A percentile compares a stretch with the other conserved stretches of the same genome.
Evolutionary conservation across 2,888 invertebrate species (phyloP).

Genomic region (Blastobasis adustella): DNA sequence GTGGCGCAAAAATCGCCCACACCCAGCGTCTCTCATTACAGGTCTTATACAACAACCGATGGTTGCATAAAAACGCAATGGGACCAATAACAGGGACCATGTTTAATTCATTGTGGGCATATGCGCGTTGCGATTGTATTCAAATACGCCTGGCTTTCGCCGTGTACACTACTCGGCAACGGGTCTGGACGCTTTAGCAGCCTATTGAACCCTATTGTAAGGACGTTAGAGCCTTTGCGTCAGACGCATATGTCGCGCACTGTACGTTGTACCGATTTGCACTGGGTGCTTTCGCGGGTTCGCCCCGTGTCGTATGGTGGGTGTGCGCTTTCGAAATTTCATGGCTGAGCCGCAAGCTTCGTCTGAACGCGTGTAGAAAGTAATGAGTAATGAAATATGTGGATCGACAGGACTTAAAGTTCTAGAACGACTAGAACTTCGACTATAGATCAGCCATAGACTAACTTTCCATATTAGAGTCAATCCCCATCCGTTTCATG

Average conservation of each 20-base stretch:
- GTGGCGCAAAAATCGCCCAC: conserved; percentile 16
- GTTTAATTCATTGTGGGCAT: conserved; percentile 60
- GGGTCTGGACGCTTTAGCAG: too few relatives aligned
- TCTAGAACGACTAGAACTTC: too few relatives aligned
- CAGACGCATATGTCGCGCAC: too few relatives aligned
- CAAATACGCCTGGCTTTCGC: conserved; percentile 66
- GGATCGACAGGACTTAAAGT: too few relatives aligned
- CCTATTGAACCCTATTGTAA: too few relatives aligned
- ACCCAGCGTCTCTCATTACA: conserved; percentile 39
- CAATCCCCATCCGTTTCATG: too few relatives aligned
- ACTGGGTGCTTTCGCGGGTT: conserved; percentile 45
- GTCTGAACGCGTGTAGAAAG: too few relatives aligned
- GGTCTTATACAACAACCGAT: conserved; percentile 24
- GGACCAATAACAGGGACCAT: conserved; percentile 31
- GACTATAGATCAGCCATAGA: too few relatives aligned
- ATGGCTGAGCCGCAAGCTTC: conserved; percentile 13
- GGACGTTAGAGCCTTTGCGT: too few relatives aligned
- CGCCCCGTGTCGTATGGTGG: conserved; percentile 35
- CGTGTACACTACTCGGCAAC: conserved; percentile 40
- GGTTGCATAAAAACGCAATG: conserved; percentile 50
- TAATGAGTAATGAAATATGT: too few relatives aligned
- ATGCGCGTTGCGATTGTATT: conserved; percentile 61
- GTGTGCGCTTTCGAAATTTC: conserved; percentile 26
- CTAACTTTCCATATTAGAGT: too few relatives aligned
- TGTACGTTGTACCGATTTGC: conserved; percentile 5